Conservation (phyloP, 1,140 invertebrate species). For the Heliothis subflexa region DNA sequence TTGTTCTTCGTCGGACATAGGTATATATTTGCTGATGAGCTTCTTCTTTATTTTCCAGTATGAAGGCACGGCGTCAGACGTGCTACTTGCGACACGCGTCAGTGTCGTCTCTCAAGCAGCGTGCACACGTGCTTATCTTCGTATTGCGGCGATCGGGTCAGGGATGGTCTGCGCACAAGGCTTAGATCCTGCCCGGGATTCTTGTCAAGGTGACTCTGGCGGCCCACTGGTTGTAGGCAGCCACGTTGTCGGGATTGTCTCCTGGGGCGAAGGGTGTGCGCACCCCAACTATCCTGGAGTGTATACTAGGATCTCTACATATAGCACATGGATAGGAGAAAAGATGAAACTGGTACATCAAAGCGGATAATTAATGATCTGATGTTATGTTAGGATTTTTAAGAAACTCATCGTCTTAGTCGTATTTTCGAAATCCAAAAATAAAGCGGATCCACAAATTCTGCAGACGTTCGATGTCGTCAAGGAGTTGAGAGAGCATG, state of each 20-base stretch:
- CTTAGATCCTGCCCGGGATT: constrained; percentile 79
- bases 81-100: constrained; percentile 70
- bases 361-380: constrained; percentile 21
- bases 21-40: no score
- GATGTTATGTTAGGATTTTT: background rate
- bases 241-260: constrained; percentile 88
- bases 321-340: constrained; percentile 70
- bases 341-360: background rate
- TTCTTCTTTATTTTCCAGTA: constrained; percentile 61
- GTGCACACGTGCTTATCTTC: constrained; percentile 70
- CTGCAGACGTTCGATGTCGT: no score
- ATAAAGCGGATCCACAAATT: no score
- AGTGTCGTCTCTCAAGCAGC: constrained; percentile 64
- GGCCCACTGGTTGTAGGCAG: constrained; percentile 87
- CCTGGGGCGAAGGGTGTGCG: constrained; percentile 91
- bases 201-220: constrained; percentile 90
- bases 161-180: constrained; percentile 81
- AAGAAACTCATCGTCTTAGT: background rate
- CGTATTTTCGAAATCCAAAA: no score
- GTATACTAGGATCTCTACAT: constrained; percentile 90
- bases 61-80: constrained; percentile 62
- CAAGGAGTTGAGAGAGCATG: no score
- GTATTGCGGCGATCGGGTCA: constrained; percentile 63
- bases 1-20: background rate
- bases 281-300: constrained; percentile 91